These are phyloP conservation scores for Theonella swinhoei DNA, from an alignment of 37 sponge, comb jelly and placozoan genomes.

Conservation along the genomic window DNA sequence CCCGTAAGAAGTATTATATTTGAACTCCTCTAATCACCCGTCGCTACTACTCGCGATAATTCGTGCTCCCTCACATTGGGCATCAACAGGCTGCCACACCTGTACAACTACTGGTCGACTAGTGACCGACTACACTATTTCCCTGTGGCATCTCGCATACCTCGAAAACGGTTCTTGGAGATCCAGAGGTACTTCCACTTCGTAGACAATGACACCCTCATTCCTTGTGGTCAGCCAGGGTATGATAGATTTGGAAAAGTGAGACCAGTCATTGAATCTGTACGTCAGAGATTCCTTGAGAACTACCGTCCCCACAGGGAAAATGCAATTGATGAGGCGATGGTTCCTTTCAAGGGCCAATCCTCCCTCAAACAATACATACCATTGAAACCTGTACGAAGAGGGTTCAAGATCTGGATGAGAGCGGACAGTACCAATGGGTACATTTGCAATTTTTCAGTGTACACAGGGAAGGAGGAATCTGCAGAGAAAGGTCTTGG, in stretches of 20 bases:
- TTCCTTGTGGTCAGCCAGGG: conserved; percentile 19
- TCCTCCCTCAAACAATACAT: conserved; percentile 43
- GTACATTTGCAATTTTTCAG: conserved; percentile 11
- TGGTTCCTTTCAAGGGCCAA: conserved; percentile 34
- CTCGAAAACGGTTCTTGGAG: conserved; percentile 29
- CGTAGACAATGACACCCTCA: conserved; percentile 9
- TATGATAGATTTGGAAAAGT: conserved; percentile 30
- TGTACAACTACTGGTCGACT: conserved; percentile 17
- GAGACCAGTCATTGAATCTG: background rate
- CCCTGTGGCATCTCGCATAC: conserved; percentile 11
- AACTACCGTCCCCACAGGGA: conserved; percentile 16
- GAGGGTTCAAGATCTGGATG: conserved; percentile 37
- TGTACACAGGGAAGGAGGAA: conserved; percentile 30
- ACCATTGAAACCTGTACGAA: conserved; percentile 26
- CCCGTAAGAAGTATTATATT: no score
- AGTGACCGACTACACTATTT: background rate
- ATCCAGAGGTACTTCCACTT: conserved; percentile 23
- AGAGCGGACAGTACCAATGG: conserved; percentile 32
- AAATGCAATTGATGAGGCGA: conserved; percentile 36
- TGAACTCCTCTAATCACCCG: no score
- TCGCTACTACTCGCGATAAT: no score
- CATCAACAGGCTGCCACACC: no score
- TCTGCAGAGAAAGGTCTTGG: conserved; percentile 22
- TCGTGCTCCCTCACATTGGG: no score
- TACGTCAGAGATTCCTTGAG: background rate